Base-by-base conservation (phyloP, 1,140 invertebrate species). In the Solenopsis invicta region DNA sequence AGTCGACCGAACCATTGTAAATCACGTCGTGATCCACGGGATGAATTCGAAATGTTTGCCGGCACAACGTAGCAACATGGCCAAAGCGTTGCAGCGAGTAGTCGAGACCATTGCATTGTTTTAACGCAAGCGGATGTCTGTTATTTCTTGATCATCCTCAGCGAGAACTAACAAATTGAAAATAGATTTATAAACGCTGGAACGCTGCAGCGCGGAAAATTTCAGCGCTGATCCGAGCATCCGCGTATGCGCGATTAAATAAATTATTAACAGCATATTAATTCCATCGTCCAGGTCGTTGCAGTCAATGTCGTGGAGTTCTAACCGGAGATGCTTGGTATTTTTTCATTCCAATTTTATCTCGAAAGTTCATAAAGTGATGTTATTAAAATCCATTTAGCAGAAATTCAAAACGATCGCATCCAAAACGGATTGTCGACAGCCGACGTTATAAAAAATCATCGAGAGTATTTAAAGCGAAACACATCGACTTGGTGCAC, bases 1-100 rank as follows among this genome's bases (percentile, higher is more conserved):
- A 82, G 59, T 86, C 50, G 62, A 91, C 76, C 74, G 88, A 86
- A 64, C 90, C 88, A 81, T 86, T 90, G 85, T 88, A 91, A 93
- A 89, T 92, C 88, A 91, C 54, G 50, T 71, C 21, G 62, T 37
- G 66, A 54, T 62, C 45, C 71, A 86, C 76, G 84, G 86, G 76
- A 90, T 89, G 92, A 92, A 93, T 93, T 91, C 75, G 45, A 64
- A 72, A 18, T 21, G 8, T 69, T 54, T 54, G n/a, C 37, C 52
- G 13, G 13, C 8, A 0, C 6, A 5, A 50, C 16, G 41, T 8
- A 41, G 3, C 48, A 48, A 48, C 48, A 2, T 34, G 18, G 10
- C 2, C 54, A 4, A 41, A 29, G 13, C 21, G 18, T 34, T 41
- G 48, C 41, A 10, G 29, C 50, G 34, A 54, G 34, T 64, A 45